Evolutionary conservation across 2,888 invertebrate species (phyloP).

Genomic region (Parthenolecanium corni): DNA sequence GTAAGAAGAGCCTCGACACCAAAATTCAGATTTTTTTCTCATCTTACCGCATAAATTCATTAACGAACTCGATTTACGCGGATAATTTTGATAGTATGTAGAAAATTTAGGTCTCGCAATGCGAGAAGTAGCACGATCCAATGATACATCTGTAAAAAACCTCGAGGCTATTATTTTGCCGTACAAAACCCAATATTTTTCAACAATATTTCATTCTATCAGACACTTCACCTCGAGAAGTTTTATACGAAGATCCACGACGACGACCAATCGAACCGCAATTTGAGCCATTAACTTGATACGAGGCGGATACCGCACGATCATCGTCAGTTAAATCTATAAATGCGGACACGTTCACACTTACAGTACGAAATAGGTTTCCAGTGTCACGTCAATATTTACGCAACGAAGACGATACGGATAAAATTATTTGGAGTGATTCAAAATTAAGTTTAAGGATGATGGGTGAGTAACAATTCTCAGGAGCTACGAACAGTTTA

Average conservation of each 20-base stretch:
- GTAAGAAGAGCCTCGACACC: background rate
- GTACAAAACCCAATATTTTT: too few species aligned
- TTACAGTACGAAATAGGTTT: background rate
- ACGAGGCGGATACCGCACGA: slow-evolving; percentile 56
- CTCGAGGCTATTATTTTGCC: background rate
- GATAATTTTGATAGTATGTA: slow-evolving; percentile 42
- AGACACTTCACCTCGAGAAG: slow-evolving; percentile 61
- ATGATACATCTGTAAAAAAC: slow-evolving; percentile 65
- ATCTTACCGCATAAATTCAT: slow-evolving; percentile 92
- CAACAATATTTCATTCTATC: too few species aligned
- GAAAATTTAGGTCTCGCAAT: slow-evolving; percentile 68
- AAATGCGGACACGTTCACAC: slow-evolving; percentile 32
- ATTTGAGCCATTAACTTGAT: slow-evolving; percentile 44
- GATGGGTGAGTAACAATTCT: too few species aligned
- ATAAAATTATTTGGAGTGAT: too few species aligned
- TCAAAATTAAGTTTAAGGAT: too few species aligned
- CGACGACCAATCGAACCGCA: slow-evolving; percentile 23
- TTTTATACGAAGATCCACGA: slow-evolving; percentile 75
- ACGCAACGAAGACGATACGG: too few species aligned
- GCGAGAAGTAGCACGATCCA: slow-evolving; percentile 62
- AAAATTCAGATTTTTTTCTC: background rate
- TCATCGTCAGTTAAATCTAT: slow-evolving; percentile 62
- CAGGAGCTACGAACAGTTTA: too few species aligned
- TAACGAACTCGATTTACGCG: slow-evolving; percentile 85
- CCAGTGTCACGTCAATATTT: too few species aligned